Base-by-base conservation (phyloP, 2,888 invertebrate species). In the Cheilosia scutellata region DNA sequence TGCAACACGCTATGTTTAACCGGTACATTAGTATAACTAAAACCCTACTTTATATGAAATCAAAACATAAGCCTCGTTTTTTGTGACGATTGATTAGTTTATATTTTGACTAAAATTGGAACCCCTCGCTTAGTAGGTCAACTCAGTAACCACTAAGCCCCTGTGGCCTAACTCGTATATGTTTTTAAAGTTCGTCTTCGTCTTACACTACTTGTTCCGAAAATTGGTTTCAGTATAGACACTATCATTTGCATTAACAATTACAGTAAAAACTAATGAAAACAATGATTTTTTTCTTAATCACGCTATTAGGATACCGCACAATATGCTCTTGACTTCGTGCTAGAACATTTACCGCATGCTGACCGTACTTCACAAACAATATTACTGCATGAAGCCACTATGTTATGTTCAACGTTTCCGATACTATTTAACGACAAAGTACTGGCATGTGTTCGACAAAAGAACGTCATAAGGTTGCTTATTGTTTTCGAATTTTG, bases 401-500 rank as follows among this genome's bases (percentile, higher is more conserved):
- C 97, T 5, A 94, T 95, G 27, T 94, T 98, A 29, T 96, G 96
- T 91, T 95, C 96, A 90, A 95, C 95, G 63, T 96, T 96, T 93
- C 97, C 97, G 7, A 94, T 95, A 63, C 94, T 97, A 60, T 96
- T 97, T 91, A 96, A 96, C 2, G 96, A 96, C 90, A 95, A 95
- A 89, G 95, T 97, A 90, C 94, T 97, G 79, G 94, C 95, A 27
- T 96, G 96, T 88, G 95, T 96, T 76, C 92, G 95, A 31, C 95
- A 95, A 88, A 94, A 95, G 89, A 94, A 94, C 91, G 91, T 92
- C 29, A 92, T 93, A 76, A 92, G 92, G 90, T 90, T 88, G 74
- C 70, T 71, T 65, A 40, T 65, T 16, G 11, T 60, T 57, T 25
- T 42, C 29, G 31, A 9, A 5, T 58, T 40, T 16, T 25, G 7